Percentiles rank a stretch among this genome's conserved stretches.
Evolutionary conservation across 1,140 invertebrate genomes (phyloP).

Genomic region (Drosophila busckii): DNA sequence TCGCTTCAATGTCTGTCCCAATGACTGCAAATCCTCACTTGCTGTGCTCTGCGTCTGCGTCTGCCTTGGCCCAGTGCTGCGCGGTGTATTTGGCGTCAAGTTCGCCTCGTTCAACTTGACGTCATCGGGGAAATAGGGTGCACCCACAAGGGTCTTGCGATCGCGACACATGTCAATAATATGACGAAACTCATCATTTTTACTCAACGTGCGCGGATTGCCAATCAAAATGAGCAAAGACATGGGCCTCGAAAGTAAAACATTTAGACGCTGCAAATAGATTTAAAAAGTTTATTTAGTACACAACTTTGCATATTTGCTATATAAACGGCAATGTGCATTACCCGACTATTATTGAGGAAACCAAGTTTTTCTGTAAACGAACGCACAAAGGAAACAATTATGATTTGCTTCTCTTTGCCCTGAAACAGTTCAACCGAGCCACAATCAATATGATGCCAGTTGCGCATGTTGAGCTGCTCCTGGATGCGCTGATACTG

Average conservation of each 20-base stretch:
- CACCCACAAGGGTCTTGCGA: constrained; percentile 53
- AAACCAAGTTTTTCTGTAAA: constrained; percentile 85
- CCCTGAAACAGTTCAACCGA: constrained; percentile 94
- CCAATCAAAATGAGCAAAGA: constrained; percentile 89
- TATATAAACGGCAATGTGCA: too few relatives aligned
- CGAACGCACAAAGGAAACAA: constrained; percentile 89
- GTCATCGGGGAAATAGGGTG: constrained; percentile 46
- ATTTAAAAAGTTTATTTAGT: neutral
- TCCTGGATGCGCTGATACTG: constrained; percentile 83
- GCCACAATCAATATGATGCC: constrained; percentile 84
- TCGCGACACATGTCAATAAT: constrained; percentile 60
- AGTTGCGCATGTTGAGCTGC: constrained; percentile 62
- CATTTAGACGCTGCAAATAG: constrained; percentile 86
- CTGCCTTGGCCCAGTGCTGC: neutral
- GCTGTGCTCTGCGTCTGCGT: neutral
- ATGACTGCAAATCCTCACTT: constrained; percentile 4
- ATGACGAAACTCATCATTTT: constrained; percentile 50
- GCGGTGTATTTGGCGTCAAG: neutral
- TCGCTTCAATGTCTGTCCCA: constrained; percentile 47
- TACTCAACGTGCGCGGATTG: constrained; percentile 81
- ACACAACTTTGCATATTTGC: too few relatives aligned
- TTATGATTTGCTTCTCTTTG: constrained; percentile 88
- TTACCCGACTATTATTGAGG: constrained; percentile 85
- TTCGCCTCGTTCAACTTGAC: constrained; percentile 29
- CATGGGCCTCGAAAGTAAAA: constrained; percentile 89